A percentile compares a stretch with the other conserved stretches of the same genome.
These are phyloP conservation scores for Lutraria lutraria DNA, from an alignment of 2,888 invertebrate genomes.

Conservation along the genomic window DNA sequence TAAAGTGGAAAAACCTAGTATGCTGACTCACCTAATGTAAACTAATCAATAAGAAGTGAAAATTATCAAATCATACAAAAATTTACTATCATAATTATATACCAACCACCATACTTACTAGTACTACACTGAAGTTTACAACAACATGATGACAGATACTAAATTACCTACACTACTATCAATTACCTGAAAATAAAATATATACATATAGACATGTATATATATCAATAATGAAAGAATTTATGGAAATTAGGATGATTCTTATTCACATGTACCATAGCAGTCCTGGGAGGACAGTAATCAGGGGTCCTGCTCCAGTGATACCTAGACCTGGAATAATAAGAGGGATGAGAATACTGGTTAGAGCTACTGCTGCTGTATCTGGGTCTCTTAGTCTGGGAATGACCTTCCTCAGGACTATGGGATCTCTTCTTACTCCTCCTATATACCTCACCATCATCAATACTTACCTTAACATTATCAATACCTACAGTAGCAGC, in stretches of 20 bases:
- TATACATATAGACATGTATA: no score
- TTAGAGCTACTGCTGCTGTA: neutral
- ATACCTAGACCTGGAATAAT: neutral
- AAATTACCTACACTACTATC: neutral
- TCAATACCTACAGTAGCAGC: neutral
- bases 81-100: no score
- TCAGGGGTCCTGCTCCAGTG: neutral
- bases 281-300: neutral
- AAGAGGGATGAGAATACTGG: neutral
- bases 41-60: no score
- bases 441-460: neutral
- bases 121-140: neutral
- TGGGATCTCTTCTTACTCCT: neutral
- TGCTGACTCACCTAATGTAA: no score
- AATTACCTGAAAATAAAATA: neutral
- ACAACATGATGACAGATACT: neutral
- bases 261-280: neutral
- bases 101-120: no score
- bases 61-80: no score
- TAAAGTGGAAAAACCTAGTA: no score
- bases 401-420: neutral
- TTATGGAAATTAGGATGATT: conserved; percentile 14
- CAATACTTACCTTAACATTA: neutral
- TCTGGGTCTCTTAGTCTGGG: neutral
- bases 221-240: no score